These are phyloP conservation scores for Paedocypris micromegethes DNA, from an alignment of 2,797 vertebrate species.

Conservation along the genomic window DNA sequence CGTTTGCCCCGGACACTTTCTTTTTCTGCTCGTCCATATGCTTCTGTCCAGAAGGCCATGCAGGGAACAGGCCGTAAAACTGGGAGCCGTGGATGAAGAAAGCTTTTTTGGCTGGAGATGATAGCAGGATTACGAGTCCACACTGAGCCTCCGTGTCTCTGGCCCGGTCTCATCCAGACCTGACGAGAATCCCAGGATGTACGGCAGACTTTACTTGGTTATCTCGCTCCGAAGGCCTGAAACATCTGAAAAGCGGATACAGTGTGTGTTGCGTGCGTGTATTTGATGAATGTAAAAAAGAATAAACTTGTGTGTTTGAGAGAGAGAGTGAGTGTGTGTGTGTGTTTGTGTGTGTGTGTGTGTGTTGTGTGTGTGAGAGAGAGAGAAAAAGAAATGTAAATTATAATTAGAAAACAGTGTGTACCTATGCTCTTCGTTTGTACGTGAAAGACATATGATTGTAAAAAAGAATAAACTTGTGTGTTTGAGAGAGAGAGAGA, in stretches of 20 bases:
- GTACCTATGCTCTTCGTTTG: too few species aligned
- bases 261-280: background rate
- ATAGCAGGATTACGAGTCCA: slow-evolving; percentile 34
- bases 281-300: too few species aligned
- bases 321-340: too few species aligned
- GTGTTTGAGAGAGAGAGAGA: too few species aligned
- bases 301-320: too few species aligned
- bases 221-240: slow-evolving; percentile 41
- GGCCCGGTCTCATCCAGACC: slow-evolving; percentile 34
- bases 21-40: slow-evolving; percentile 22
- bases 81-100: slow-evolving; percentile 38
- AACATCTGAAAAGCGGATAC: slow-evolving; percentile 36
- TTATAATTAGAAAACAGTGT: too few species aligned
- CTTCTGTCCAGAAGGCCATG: background rate
- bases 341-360: too few species aligned
- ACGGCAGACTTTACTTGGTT: slow-evolving; percentile 44
- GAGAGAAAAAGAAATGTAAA: too few species aligned
- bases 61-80: slow-evolving; percentile 5
- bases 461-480: too few species aligned
- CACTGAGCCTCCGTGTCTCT: slow-evolving; percentile 11
- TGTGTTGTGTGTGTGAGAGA: too few species aligned
- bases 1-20: background rate
- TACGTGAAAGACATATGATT: too few species aligned
- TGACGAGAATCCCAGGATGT: slow-evolving; percentile 40
- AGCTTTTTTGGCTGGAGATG: slow-evolving; percentile 35